Evolutionary conservation across 2,113 vertebrate genomes (phyloP).

Genomic region (Garra rufa): DNA sequence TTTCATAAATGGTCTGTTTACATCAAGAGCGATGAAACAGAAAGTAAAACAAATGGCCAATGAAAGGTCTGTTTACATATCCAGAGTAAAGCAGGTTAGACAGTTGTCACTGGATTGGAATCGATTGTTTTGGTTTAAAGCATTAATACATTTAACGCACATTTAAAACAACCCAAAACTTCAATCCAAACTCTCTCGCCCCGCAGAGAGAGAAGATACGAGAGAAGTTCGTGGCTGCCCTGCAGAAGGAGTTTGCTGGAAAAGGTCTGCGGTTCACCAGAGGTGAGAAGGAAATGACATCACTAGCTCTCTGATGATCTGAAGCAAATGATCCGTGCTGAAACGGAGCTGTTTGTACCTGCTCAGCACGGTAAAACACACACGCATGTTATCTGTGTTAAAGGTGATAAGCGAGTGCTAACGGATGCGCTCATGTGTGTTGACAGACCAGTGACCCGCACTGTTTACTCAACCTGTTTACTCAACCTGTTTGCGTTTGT

Average conservation of each 20-base stretch:
- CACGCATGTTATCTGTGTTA: neutral
- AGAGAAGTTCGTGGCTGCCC: constrained; percentile 94
- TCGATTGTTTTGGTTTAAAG: neutral
- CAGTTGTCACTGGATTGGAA: neutral
- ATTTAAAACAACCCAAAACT: neutral
- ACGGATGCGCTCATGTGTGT: neutral
- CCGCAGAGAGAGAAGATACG: constrained; percentile 91
- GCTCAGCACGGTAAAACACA: neutral
- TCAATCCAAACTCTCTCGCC: neutral
- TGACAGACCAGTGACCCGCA: neutral
- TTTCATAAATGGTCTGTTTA: neutral
- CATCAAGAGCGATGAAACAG: neutral
- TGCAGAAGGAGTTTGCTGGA: constrained; percentile 93
- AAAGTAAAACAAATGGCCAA: neutral
- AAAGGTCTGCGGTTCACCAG: constrained; percentile 92
- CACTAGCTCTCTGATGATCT: neutral
- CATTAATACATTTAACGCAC: neutral
- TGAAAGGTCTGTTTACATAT: neutral
- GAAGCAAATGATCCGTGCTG: constrained; percentile 43
- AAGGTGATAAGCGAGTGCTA: neutral
- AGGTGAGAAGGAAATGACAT: constrained; percentile 76
- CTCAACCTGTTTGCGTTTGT: neutral
- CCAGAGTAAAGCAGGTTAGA: neutral
- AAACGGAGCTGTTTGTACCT: neutral
- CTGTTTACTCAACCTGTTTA: neutral